phyloP scores from a whole-genome alignment of 37 sponge, comb jelly and placozoan species.

The Cliona cf. orientalis region DNA sequence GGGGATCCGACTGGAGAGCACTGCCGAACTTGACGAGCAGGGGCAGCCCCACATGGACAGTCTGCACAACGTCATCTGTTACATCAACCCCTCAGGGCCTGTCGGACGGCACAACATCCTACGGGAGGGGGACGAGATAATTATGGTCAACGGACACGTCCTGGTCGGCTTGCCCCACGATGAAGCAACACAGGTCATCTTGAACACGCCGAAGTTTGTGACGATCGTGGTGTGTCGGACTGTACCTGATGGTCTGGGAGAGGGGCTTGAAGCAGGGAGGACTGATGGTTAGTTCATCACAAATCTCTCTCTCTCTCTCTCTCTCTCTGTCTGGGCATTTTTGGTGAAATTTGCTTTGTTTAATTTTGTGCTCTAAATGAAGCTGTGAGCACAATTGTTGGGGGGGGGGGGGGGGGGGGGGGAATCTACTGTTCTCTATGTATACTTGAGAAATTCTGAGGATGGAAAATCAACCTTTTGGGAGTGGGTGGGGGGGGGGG shows the following conservation, averaged over 20 bases:
- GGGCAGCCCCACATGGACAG: constrained; percentile 21
- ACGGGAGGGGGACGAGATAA: constrained; percentile 68
- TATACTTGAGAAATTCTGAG: too few species aligned
- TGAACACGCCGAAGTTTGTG: constrained; percentile 31
- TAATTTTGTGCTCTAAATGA: not conserved
- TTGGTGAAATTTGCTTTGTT: not conserved
- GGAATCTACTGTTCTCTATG: too few species aligned
- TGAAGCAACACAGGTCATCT: constrained; percentile 58
- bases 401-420: too few species aligned
- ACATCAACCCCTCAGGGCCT: constrained; percentile 42
- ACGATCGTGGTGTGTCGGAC: constrained; percentile 48
- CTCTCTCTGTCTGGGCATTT: too few species aligned
- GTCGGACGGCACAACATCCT: constrained; percentile 32
- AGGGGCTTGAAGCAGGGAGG: not conserved
- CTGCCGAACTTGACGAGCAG: constrained; percentile 54
- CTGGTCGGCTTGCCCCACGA: constrained; percentile 53
- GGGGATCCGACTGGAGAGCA: constrained; percentile 73
- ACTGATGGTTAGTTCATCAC: not conserved
- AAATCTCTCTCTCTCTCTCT: not conserved
- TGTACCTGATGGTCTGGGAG: not conserved
- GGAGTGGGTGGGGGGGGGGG: too few species aligned
- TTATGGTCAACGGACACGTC: constrained; percentile 55
- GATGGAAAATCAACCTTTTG: too few species aligned
- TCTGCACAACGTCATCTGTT: constrained; percentile 54
- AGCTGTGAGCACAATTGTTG: not conserved